These are phyloP conservation scores for Stratiomys singularior DNA, from an alignment of 2,888 invertebrate species.

Conservation along the genomic window DNA sequence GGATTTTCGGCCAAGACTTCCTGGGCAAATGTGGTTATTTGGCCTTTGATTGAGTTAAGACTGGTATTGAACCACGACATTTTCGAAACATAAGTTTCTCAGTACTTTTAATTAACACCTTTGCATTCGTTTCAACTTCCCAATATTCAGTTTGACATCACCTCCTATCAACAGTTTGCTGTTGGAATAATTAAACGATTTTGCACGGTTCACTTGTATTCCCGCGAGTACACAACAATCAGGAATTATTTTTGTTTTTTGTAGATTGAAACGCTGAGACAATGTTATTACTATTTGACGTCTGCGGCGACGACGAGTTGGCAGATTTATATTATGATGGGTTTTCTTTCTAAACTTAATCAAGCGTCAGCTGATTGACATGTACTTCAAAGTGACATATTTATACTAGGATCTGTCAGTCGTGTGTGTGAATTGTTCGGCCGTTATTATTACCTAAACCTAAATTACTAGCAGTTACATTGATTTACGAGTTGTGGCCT, in stretches of 20 bases:
- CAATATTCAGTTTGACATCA: constrained; percentile 30
- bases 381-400: neutral
- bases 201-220: neutral
- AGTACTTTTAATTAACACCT: neutral
- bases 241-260: constrained; percentile 46
- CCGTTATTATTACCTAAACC: too few species aligned
- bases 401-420: neutral
- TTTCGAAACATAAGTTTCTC: constrained; percentile 42
- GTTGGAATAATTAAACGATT: neutral
- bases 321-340: constrained; percentile 47
- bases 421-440: too few species aligned
- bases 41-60: constrained; percentile 78
- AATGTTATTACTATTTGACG: constrained; percentile 29
- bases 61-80: constrained; percentile 77
- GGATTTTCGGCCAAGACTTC: constrained; percentile 85
- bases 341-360: neutral
- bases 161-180: neutral
- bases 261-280: neutral
- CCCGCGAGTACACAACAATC: constrained; percentile 13
- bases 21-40: constrained; percentile 87
- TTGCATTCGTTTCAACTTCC: neutral
- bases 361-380: constrained; percentile 49
- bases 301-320: constrained; percentile 48
- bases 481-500: too few species aligned
- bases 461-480: too few species aligned